Conservation (phyloP, 30 jellyfish, hydroid and myxozoan genomes). For the Phacellophora camtschatica region DNA sequence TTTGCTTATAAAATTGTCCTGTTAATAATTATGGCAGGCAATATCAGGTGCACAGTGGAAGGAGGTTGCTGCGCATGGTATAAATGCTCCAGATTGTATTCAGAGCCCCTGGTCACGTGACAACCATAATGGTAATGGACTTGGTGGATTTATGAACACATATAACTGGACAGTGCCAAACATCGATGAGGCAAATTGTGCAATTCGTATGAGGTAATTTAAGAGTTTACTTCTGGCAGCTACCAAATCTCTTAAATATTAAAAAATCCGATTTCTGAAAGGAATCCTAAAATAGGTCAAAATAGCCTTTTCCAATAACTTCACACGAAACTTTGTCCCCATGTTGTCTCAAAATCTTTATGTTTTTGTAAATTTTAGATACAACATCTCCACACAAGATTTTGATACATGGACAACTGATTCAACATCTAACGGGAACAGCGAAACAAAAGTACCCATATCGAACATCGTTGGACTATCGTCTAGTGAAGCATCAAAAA, state of each 20-base stretch:
- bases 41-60: conserved; percentile 71
- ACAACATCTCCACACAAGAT: conserved; percentile 92
- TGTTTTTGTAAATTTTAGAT: conserved; percentile 15
- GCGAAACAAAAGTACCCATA: conserved; percentile 47
- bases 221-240: too few relatives aligned
- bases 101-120: conserved; percentile 92
- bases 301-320: too few relatives aligned
- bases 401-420: conserved; percentile 65
- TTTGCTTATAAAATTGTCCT: neutral
- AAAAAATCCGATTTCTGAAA: too few relatives aligned
- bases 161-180: conserved; percentile 95
- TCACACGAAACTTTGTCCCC: too few relatives aligned
- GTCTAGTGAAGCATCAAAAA: conserved; percentile 16
- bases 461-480: conserved; percentile 33
- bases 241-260: too few relatives aligned
- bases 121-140: conserved; percentile 92
- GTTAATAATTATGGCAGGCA: neutral
- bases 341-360: too few relatives aligned
- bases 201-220: conserved; percentile 80
- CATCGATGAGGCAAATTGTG: conserved; percentile 63
- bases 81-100: conserved; percentile 74
- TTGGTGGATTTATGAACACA: conserved; percentile 78
- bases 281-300: too few relatives aligned
- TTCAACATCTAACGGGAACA: conserved; percentile 50
- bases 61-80: conserved; percentile 53